Conservation (phyloP, 2,888 invertebrate genomes). For the Camptogramma bilineatum region DNA sequence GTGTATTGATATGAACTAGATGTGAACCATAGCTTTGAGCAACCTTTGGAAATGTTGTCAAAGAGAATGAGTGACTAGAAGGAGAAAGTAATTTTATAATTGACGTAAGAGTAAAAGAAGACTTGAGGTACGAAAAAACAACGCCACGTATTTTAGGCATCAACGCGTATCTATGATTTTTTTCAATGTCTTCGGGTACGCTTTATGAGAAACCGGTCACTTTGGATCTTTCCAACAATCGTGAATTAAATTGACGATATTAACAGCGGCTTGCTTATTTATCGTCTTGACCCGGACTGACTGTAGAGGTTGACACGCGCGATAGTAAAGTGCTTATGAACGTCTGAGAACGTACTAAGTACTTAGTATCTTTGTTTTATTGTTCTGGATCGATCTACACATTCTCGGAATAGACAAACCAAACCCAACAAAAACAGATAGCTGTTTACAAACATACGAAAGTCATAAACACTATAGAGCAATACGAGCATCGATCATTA, state of each 20-base stretch:
- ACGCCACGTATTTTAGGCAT: too few species aligned
- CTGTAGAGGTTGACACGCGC: conserved; percentile 40
- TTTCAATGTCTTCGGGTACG: too few species aligned
- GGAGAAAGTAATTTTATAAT: too few species aligned
- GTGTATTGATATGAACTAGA: too few species aligned
- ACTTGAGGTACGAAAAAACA: too few species aligned
- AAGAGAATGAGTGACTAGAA: too few species aligned
- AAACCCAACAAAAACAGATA: background rate
- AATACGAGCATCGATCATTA: background rate
- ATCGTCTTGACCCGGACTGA: conserved; percentile 53
- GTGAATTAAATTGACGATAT: conserved; percentile 11
- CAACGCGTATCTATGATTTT: too few species aligned
- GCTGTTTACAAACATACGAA: conserved; percentile 7
- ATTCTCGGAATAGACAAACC: background rate
- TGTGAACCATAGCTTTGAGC: too few species aligned
- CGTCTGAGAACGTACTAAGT: conserved; percentile 16
- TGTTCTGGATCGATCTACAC: background rate
- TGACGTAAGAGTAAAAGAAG: too few species aligned
- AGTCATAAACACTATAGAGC: too few species aligned
- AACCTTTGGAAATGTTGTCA: too few species aligned
- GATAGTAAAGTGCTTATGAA: conserved; percentile 38
- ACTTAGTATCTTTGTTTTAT: background rate
- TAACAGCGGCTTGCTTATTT: conserved; percentile 31
- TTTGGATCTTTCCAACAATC: background rate
- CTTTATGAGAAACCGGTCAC: background rate